Conservation (phyloP, 1,140 invertebrate species). For the Meloidogyne exigua region DNA sequence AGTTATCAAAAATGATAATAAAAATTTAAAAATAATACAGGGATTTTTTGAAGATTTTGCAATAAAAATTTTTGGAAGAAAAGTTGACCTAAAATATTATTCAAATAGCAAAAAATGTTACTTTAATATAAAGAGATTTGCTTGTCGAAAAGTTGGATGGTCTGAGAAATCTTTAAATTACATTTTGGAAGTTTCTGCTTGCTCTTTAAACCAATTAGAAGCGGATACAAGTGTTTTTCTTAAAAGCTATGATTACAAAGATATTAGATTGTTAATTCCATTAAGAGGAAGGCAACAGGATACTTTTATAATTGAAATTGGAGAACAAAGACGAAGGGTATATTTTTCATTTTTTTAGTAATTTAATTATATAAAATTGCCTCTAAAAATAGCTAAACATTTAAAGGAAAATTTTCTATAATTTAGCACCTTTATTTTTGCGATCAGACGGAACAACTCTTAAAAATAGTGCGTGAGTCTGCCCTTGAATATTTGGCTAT, state of each 20-base stretch:
- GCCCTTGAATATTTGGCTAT: constrained; percentile 78
- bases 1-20: background rate
- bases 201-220: constrained; percentile 85
- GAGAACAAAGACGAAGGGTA: constrained; percentile 56
- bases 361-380: too few species aligned
- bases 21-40: constrained; percentile 18
- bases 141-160: constrained; percentile 72
- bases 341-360: background rate
- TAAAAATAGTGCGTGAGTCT: constrained; percentile 79
- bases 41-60: constrained; percentile 7
- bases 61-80: constrained; percentile 24
- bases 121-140: constrained; percentile 20
- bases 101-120: background rate
- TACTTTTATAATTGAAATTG: constrained; percentile 76
- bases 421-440: constrained; percentile 80
- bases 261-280: constrained; percentile 74
- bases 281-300: constrained; percentile 64
- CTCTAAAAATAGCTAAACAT: background rate
- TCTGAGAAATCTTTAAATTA: constrained; percentile 82
- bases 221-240: constrained; percentile 73
- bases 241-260: constrained; percentile 46
- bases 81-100: constrained; percentile 18
- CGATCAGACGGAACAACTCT: constrained; percentile 78
- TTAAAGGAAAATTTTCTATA: background rate
- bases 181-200: constrained; percentile 82